phyloP scores from a whole-genome alignment of 2,888 invertebrate species.

The Brachypterus glaber region DNA sequence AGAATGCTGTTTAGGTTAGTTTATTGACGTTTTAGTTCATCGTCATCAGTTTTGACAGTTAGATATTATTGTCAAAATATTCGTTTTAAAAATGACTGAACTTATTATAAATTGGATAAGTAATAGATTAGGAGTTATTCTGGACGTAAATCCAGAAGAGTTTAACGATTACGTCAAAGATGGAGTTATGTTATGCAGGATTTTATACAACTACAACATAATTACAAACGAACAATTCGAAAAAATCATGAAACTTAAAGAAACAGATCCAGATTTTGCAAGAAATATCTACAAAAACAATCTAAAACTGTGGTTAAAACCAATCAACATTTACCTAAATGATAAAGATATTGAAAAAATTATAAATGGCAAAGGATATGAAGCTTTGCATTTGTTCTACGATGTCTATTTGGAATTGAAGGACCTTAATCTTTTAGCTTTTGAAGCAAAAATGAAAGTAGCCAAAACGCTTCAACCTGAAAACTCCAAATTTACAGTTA shows the following conservation, averaged over 20 bases:
- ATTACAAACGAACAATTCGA: constrained; percentile 48
- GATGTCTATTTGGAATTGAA: constrained; percentile 52
- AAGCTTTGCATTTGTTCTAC: constrained; percentile 50
- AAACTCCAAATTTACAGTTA: constrained; percentile 36
- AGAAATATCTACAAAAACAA: constrained; percentile 45
- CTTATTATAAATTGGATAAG: constrained; percentile 52
- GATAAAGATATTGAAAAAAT: constrained; percentile 43
- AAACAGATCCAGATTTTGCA: constrained; percentile 23
- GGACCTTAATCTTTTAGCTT: constrained; percentile 29
- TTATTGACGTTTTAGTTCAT: no score
- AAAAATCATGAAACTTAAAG: constrained; percentile 37
- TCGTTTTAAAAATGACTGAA: constrained; percentile 48
- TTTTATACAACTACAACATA: constrained; percentile 50
- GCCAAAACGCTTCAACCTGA: constrained; percentile 22
- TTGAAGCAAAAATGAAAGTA: constrained; percentile 16
- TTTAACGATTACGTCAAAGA: constrained; percentile 50
- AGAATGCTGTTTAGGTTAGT: no score
- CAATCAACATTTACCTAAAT: constrained; percentile 42
- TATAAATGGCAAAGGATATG: constrained; percentile 43
- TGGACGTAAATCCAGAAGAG: constrained; percentile 46
- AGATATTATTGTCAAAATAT: no score
- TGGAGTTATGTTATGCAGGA: constrained; percentile 47
- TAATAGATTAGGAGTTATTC: constrained; percentile 45
- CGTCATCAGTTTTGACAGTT: no score
- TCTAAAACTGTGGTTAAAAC: constrained; percentile 45